Percentiles rank a stretch among this genome's conserved stretches.
Evolutionary conservation across 2,888 invertebrate genomes (phyloP).

Genomic region (Teleiodes luculella): DNA sequence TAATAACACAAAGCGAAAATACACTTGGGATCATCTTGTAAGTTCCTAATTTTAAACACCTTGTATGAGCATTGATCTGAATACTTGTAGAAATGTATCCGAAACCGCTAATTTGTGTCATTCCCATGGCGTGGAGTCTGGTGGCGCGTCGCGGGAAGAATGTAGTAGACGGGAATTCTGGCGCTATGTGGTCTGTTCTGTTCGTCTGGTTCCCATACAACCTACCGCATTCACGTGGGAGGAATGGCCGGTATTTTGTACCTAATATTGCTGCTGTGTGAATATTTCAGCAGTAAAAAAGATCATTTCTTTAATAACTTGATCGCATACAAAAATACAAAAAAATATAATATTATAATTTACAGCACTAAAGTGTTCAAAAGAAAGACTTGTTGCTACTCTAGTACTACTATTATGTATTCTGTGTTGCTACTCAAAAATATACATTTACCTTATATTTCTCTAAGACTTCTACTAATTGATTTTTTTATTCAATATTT

Average conservation of each 20-base stretch:
- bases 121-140: conserved; percentile 49
- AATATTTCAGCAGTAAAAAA: too few species aligned
- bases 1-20: too few species aligned
- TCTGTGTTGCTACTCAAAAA: too few species aligned
- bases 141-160: background rate
- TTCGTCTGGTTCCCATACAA: conserved; percentile 5
- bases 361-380: too few species aligned
- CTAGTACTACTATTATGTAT: too few species aligned
- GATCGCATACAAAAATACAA: background rate
- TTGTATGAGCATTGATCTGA: background rate
- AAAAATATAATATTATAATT: background rate
- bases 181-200: background rate
- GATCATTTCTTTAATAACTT: too few species aligned
- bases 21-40: too few species aligned
- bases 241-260: conserved; percentile 17
- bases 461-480: too few species aligned
- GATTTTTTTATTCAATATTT: too few species aligned
- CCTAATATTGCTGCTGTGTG: background rate
- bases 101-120: conserved; percentile 51
- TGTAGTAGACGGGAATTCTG: background rate
- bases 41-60: too few species aligned
- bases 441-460: too few species aligned
- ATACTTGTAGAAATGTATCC: conserved; percentile 8
- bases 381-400: too few species aligned
- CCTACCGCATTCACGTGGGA: conserved; percentile 21